Conservation (phyloP, 2,113 vertebrate species). For the Vanacampus margaritifer region DNA sequence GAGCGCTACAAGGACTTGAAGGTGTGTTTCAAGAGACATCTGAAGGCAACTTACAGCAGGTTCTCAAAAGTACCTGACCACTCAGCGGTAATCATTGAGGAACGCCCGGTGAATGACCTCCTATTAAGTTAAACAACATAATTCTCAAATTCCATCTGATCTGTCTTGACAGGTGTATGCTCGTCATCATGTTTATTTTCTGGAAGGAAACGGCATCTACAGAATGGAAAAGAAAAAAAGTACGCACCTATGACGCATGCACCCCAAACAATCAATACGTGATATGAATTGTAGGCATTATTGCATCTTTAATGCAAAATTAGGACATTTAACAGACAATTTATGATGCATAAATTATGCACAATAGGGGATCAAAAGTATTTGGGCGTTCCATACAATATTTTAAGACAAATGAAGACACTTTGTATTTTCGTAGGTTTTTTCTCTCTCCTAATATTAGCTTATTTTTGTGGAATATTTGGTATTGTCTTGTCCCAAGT, state of each 20-base stretch:
- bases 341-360: too few species aligned
- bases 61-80: slow-evolving; percentile 51
- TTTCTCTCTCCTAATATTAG: too few species aligned
- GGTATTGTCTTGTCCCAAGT: background rate
- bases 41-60: slow-evolving; percentile 65
- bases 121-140: background rate
- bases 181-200: slow-evolving; percentile 79
- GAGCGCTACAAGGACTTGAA: slow-evolving; percentile 70
- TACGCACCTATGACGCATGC: slow-evolving; percentile 63
- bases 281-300: background rate
- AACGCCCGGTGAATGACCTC: too few species aligned
- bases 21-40: slow-evolving; percentile 74
- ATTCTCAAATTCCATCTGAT: background rate
- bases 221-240: slow-evolving; percentile 63
- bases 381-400: background rate
- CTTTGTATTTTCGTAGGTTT: too few species aligned
- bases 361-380: background rate
- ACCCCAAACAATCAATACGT: too few species aligned
- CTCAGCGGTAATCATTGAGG: slow-evolving; percentile 71
- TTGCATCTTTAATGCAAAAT: background rate
- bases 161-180: slow-evolving; percentile 74
- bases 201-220: slow-evolving; percentile 81
- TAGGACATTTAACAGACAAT: background rate
- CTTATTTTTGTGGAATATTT: background rate
- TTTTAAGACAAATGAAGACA: background rate